Conservation (phyloP, 2,888 invertebrate genomes). For the Drosophila demipolita region DNA sequence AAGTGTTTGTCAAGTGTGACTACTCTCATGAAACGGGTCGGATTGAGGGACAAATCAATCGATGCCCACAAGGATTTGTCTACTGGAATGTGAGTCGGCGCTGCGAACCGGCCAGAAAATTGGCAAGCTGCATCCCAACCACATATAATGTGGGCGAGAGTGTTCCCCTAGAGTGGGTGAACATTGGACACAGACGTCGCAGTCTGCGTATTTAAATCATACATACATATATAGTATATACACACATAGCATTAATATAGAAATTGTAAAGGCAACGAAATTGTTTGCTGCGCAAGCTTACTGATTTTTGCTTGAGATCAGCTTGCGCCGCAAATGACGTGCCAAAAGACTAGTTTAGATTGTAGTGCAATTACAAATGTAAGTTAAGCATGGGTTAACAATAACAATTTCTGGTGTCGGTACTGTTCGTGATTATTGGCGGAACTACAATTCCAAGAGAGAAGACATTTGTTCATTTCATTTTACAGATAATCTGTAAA, state of each 20-base stretch:
- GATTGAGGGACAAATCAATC: constrained; percentile 89
- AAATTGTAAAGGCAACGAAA: constrained; percentile 37
- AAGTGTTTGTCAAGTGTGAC: constrained; percentile 90
- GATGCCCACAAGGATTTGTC: constrained; percentile 91
- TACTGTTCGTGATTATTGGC: constrained; percentile 32
- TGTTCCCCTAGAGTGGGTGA: constrained; percentile 84
- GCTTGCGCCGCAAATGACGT: constrained; percentile 76
- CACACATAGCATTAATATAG: constrained; percentile 50
- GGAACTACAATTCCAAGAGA: constrained; percentile 13
- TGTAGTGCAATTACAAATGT: constrained; percentile 57
- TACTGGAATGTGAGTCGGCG: constrained; percentile 92
- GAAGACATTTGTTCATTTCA: constrained; percentile 2
- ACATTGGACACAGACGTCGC: constrained; percentile 83
- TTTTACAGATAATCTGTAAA: constrained; percentile 36
- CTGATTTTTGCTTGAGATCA: neutral
- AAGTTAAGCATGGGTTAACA: constrained; percentile 41
- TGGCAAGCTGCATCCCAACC: constrained; percentile 87
- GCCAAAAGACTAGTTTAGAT: constrained; percentile 66
- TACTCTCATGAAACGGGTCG: constrained; percentile 85
- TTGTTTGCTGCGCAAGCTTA: constrained; percentile 76
- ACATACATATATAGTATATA: neutral
- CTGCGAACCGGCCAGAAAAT: constrained; percentile 89
- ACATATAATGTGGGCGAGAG: constrained; percentile 71
- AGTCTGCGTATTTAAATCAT: constrained; percentile 74
- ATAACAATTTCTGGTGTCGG: constrained; percentile 60